Evolutionary conservation across 2,113 vertebrate species (phyloP), one percentile per base, ranked within the genome.

Genomic region (Callionymus lyra): DNA sequence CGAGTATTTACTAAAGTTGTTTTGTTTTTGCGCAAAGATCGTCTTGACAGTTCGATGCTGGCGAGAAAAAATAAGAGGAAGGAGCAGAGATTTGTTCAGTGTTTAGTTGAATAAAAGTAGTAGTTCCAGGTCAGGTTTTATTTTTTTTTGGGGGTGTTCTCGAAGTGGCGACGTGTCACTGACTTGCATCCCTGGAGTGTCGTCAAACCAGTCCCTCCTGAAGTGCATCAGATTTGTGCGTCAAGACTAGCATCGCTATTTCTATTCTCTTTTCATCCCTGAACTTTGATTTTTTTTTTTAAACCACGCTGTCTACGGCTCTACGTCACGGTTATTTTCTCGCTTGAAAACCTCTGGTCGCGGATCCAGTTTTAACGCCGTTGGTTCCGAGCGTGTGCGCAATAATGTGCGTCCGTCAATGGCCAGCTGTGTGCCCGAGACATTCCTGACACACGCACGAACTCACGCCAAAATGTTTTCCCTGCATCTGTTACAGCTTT

Each of bases 401-500:
- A n/a, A n/a, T 70, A 69, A 69, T 79, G 78, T 79, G 56, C 55
- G 49, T 34, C 50, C 36, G 32, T 80, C 70, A 79, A 82, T 76
- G 68, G 68, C 19, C 74, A 68, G 61, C 74, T 78, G 71, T 84
- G 74, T 74, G 66, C 35, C 31, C 53, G 34, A 46, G 50, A 59
- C 50, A 68, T 71, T 59, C 57, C 63, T 46, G 12, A 35, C 34
- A 47, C 62, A 34, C 48, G 18, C 12, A 19, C 38, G 36, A 16
- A 31, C 33, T 21, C 49, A 34, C 43, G n/a, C n/a, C n/a, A n/a
- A n/a, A n/a, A n/a, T n/a, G n/a, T n/a, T 41, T 21, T 19, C 16
- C 10, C 8, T n/a, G 8, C 37, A 9, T 19, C 16, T 40, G 16
- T 12, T 12, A n/a, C n/a, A n/a, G n/a, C n/a, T n/a, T n/a, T n/a